These are phyloP conservation scores for Tachina grossa DNA, from an alignment of 2,888 invertebrate species.

Conservation along the genomic window DNA sequence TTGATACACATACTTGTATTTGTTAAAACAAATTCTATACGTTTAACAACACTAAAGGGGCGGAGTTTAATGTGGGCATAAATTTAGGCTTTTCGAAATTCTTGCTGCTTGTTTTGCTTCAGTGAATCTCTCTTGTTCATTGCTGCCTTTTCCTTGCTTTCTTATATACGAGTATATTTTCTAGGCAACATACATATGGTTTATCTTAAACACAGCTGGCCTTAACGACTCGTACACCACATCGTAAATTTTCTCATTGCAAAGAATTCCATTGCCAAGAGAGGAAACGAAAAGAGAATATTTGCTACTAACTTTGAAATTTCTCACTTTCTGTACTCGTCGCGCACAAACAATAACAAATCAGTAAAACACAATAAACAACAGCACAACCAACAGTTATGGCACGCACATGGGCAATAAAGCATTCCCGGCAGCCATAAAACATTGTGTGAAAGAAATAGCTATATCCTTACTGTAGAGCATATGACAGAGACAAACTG, in stretches of 20 bases:
- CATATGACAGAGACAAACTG: slow-evolving; percentile 66
- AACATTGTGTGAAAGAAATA: slow-evolving; percentile 79
- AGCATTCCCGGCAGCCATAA: slow-evolving; percentile 82
- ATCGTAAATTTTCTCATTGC: slow-evolving; percentile 34
- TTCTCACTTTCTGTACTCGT: slow-evolving; percentile 35
- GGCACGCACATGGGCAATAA: slow-evolving; percentile 79
- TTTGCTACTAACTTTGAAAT: background rate
- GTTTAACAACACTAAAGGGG: slow-evolving; percentile 65
- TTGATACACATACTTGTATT: background rate
- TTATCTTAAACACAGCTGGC: slow-evolving; percentile 62
- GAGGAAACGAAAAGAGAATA: slow-evolving; percentile 43
- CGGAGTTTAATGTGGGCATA: slow-evolving; percentile 57
- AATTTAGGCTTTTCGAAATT: slow-evolving; percentile 26
- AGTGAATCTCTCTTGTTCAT: slow-evolving; percentile 25
- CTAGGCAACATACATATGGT: slow-evolving; percentile 64
- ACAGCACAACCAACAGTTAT: slow-evolving; percentile 60
- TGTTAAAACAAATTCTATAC: background rate
- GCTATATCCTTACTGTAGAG: slow-evolving; percentile 2
- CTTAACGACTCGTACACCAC: background rate
- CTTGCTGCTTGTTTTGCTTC: background rate
- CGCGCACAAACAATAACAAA: slow-evolving; percentile 33
- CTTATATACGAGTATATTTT: slow-evolving; percentile 20
- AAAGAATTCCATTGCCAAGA: background rate
- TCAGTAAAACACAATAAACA: slow-evolving; percentile 41
- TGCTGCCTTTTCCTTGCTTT: slow-evolving; percentile 22